A percentile compares a stretch with the other conserved stretches of the same genome.
These are phyloP conservation scores for Dipodomys ordii DNA, from an alignment of 2,113 vertebrate genomes.

Conservation along the genomic window DNA sequence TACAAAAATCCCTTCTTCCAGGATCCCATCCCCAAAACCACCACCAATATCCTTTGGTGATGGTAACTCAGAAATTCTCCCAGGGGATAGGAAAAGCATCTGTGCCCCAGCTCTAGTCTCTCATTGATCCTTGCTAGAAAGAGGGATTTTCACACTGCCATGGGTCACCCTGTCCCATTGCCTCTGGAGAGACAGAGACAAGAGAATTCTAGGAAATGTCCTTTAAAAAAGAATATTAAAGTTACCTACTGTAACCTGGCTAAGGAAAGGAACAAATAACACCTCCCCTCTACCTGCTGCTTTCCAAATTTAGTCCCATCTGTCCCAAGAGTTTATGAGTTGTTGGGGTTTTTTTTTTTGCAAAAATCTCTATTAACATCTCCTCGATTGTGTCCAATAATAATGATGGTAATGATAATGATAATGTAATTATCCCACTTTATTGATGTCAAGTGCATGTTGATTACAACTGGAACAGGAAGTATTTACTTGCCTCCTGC, in stretches of 20 bases:
- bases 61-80: too few species aligned
- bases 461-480: constrained; percentile 89
- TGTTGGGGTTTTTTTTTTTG: constrained; percentile 2
- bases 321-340: constrained; percentile 46
- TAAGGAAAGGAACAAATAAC: constrained; percentile 53
- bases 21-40: too few species aligned
- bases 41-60: too few species aligned
- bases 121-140: too few species aligned
- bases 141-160: too few species aligned
- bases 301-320: constrained; percentile 28
- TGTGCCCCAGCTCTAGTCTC: too few species aligned
- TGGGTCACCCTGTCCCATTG: too few species aligned
- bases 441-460: constrained; percentile 86
- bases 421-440: constrained; percentile 85
- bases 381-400: constrained; percentile 82
- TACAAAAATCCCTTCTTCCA: too few species aligned
- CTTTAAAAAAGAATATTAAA: not conserved
- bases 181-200: too few species aligned
- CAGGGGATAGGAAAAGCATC: too few species aligned
- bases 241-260: constrained; percentile 47
- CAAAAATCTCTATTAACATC: constrained; percentile 79
- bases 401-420: constrained; percentile 83
- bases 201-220: too few species aligned
- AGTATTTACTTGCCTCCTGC: constrained; percentile 86
- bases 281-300: constrained; percentile 1